Base-by-base conservation (phyloP, 1,140 invertebrate genomes). In the Theocolax elegans region DNA sequence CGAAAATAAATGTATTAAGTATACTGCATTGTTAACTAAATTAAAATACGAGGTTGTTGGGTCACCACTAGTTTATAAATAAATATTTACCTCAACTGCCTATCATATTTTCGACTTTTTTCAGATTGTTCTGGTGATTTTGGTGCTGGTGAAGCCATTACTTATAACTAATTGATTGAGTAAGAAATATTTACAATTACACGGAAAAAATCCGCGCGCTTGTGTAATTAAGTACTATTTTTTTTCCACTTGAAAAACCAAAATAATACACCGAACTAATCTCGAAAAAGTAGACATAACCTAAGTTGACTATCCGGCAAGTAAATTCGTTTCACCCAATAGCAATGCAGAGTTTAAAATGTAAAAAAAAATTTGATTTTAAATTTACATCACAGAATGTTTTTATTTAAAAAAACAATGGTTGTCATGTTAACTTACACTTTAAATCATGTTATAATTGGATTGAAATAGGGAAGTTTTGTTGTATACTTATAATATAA, bases 31-130 rank as follows among this genome's bases (percentile, higher is more conserved):
- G n/a, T n/a, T n/a, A n/a, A n/a, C n/a, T n/a, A n/a, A n/a, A n/a
- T n/a, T n/a, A n/a, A n/a, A n/a, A n/a, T n/a, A n/a, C n/a, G n/a
- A n/a, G n/a, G n/a, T n/a, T n/a, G n/a, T n/a, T n/a, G n/a, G n/a
- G n/a, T n/a, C n/a, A n/a, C n/a, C n/a, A n/a, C n/a, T n/a, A 59
- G 10, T 44, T 25, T 15, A 46, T n/a, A 59, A 40, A 60, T 66
- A 60, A n/a, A n/a, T n/a, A 42, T 2, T 19, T 87, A 92, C 92
- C 93, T 91, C 54, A 96, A 85, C 86, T 97, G 95, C 72, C 95
- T 88, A 82, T 97, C 95, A 81, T 97, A 95, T 88, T 94, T 94
- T 80, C 92, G 90, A 71, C 87, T 91, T 81, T 92, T 93, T 78
- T 94, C 92, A 68, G 89, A 90, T 75, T 92, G 91, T 81, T 94